Evolutionary conservation across 2,797 vertebrate species (phyloP).

Genomic region (Alcedo atthis): DNA sequence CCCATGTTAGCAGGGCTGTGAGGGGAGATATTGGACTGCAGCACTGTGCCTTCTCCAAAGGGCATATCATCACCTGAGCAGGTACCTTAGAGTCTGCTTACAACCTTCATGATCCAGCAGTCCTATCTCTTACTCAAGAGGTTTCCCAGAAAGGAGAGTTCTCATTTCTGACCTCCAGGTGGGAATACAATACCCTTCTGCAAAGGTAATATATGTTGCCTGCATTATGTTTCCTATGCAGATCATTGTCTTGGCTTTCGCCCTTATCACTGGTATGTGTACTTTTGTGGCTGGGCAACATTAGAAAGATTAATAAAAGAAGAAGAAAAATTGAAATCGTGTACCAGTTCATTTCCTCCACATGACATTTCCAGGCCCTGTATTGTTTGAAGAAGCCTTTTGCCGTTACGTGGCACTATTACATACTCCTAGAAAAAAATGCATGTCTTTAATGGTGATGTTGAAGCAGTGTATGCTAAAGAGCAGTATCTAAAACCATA

Average conservation of each 20-base stretch:
- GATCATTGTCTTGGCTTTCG: background rate
- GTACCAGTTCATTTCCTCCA: background rate
- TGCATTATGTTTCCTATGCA: background rate
- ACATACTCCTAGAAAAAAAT: background rate
- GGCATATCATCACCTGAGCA: background rate
- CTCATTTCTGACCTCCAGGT: background rate
- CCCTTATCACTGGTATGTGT: background rate
- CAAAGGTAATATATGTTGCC: background rate
- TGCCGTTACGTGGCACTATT: background rate
- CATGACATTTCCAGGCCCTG: slow-evolving; percentile 26
- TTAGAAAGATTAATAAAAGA: slow-evolving; percentile 3
- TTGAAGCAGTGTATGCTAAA: background rate
- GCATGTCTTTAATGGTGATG: background rate
- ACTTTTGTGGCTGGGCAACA: background rate
- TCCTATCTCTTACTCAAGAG: background rate
- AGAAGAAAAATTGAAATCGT: background rate
- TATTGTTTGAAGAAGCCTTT: slow-evolving; percentile 3
- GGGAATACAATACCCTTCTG: background rate
- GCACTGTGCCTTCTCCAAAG: background rate
- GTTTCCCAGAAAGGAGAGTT: background rate
- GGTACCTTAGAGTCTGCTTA: background rate
- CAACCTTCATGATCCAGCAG: background rate
- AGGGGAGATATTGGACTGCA: background rate
- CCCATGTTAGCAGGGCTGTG: background rate
- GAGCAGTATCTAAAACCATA: background rate